Percentiles rank a stretch among this genome's conserved stretches.
phyloP scores from a whole-genome alignment of 1,140 invertebrate genomes.

The Drosophila parabipectinata region DNA sequence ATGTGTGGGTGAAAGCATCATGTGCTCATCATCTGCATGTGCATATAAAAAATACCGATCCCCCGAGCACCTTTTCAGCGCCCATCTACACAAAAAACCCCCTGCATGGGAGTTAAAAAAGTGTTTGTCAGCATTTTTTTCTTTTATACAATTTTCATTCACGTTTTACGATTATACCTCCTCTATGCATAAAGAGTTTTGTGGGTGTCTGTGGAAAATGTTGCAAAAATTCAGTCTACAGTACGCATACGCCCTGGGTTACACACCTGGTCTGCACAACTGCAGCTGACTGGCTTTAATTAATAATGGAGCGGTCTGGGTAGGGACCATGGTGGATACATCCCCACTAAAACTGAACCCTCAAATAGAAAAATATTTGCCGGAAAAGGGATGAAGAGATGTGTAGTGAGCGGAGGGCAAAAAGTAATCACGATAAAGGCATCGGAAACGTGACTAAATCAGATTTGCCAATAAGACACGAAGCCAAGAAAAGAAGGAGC shows the following conservation, averaged over 20 bases:
- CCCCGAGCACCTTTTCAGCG: constrained; percentile 12
- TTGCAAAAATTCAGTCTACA: constrained; percentile 33
- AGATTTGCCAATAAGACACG: constrained; percentile 80
- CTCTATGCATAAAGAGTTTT: constrained; percentile 50
- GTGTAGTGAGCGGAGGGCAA: constrained; percentile 6
- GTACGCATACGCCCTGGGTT: constrained; percentile 51
- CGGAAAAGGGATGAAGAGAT: not conserved
- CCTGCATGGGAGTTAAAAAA: constrained; percentile 20
- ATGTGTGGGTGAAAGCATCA: constrained; percentile 34
- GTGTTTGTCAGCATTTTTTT: constrained; percentile 39
- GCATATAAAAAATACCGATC: constrained; percentile 29
- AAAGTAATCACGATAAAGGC: constrained; percentile 60
- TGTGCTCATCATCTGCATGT: constrained; percentile 56
- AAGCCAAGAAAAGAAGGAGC: constrained; percentile 31
- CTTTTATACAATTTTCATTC: constrained; percentile 17
- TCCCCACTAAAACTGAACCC: constrained; percentile 32
- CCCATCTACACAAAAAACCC: constrained; percentile 3
- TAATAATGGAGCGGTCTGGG: constrained; percentile 39
- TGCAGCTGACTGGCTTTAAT: constrained; percentile 56
- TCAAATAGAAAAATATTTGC: constrained; percentile 7
- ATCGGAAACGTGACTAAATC: constrained; percentile 79
- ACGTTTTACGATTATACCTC: constrained; percentile 52
- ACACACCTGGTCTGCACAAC: constrained; percentile 17
- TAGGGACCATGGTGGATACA: not conserved
- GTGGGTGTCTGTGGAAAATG: constrained; percentile 28